phyloP scores from a whole-genome alignment of 2,113 vertebrate species.

The Malurus melanocephalus region DNA sequence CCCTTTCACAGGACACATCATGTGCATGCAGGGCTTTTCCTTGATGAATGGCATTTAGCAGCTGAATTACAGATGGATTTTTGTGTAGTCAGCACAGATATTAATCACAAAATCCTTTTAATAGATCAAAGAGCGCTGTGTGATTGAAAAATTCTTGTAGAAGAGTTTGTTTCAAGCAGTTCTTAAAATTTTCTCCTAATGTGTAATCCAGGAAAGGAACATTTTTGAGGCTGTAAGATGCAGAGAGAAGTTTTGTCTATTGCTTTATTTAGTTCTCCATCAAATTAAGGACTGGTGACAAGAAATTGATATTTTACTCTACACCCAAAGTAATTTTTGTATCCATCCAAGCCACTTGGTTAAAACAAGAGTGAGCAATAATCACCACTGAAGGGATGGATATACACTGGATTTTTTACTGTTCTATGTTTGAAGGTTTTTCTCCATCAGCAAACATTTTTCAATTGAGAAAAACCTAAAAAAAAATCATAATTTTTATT shows the following conservation, averaged over 20 bases:
- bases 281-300: neutral
- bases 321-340: neutral
- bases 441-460: neutral
- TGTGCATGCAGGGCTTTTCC: neutral
- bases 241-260: neutral
- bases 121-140: neutral
- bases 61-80: constrained; percentile 2
- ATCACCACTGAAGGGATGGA: neutral
- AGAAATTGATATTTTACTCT: neutral
- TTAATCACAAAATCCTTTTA: neutral
- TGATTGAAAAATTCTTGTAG: neutral
- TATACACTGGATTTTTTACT: neutral
- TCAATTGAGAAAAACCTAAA: neutral
- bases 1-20: neutral
- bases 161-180: rapidly evolving
- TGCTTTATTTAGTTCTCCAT: neutral
- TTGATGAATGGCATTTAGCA: neutral
- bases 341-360: neutral
- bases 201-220: neutral
- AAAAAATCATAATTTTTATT: neutral
- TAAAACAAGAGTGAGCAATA: neutral
- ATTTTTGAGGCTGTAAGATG: neutral
- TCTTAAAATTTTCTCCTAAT: neutral
- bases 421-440: neutral
- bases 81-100: neutral